These are phyloP conservation scores for Macaria notata DNA, from an alignment of 2,888 invertebrate genomes.

Conservation along the genomic window DNA sequence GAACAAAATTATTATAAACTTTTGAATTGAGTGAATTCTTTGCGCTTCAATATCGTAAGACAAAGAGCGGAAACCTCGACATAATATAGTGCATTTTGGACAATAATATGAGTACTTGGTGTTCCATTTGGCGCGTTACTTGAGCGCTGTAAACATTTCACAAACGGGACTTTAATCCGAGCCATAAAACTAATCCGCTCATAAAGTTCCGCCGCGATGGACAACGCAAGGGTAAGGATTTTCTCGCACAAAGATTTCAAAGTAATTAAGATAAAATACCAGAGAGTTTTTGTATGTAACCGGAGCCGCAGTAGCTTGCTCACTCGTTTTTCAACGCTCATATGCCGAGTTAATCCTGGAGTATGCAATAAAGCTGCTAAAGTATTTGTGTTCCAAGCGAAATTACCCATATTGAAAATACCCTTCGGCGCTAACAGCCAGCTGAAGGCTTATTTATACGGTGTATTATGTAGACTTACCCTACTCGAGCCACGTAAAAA, in stretches of 20 bases:
- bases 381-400: conserved; percentile 77
- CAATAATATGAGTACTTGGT: too few species aligned
- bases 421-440: conserved; percentile 75
- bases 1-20: conserved; percentile 55
- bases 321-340: conserved; percentile 75
- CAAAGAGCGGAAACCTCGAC: conserved; percentile 13
- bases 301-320: conserved; percentile 52
- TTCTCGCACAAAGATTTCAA: conserved; percentile 77
- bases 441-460: conserved; percentile 74
- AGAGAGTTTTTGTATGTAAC: conserved; percentile 73
- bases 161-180: conserved; percentile 77
- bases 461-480: conserved; percentile 57
- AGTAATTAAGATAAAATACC: conserved; percentile 81
- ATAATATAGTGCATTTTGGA: not conserved
- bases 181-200: conserved; percentile 81
- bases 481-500: conserved; percentile 48
- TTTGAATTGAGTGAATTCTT: conserved; percentile 42
- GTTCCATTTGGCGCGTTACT: conserved; percentile 49
- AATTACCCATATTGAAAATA: conserved; percentile 82
- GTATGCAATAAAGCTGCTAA: conserved; percentile 79
- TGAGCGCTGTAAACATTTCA: conserved; percentile 75
- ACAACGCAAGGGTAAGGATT: conserved; percentile 80
- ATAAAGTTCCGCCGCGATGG: conserved; percentile 81
- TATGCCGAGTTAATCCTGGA: conserved; percentile 78
- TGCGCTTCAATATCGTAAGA: conserved; percentile 12